Evolutionary conservation across 2,888 invertebrate genomes (phyloP).

Genomic region (Drosophila quinaria): DNA sequence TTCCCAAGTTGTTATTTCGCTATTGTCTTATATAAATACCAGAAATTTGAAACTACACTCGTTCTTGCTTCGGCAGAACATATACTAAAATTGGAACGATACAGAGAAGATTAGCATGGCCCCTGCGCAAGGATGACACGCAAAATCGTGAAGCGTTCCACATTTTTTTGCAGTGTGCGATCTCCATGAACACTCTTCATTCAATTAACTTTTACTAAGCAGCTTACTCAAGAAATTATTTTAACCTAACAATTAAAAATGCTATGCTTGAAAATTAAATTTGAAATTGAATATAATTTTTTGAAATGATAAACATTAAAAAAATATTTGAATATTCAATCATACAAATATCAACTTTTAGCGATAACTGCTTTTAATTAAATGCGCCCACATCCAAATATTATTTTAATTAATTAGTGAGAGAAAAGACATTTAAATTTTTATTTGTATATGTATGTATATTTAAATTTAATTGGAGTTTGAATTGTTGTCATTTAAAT

Average conservation of each 20-base stretch:
- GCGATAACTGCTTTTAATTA: background rate
- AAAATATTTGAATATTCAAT: no score
- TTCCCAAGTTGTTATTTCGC: constrained; percentile 58
- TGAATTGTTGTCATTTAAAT: constrained; percentile 65
- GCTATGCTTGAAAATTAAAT: no score
- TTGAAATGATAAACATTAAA: no score
- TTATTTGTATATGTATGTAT: constrained; percentile 70
- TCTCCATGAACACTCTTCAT: background rate
- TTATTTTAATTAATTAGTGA: background rate
- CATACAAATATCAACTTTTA: no score
- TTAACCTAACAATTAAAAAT: no score
- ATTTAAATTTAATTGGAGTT: constrained; percentile 78
- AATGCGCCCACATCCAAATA: background rate
- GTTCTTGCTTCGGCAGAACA: constrained; percentile 91
- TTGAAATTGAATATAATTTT: no score
- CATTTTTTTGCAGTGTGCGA: constrained; percentile 7
- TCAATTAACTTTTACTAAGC: no score
- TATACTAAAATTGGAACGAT: constrained; percentile 25
- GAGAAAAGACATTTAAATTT: constrained; percentile 5
- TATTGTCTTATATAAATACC: constrained; percentile 32
- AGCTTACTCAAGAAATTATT: no score
- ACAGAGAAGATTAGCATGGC: constrained; percentile 25
- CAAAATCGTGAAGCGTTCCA: constrained; percentile 25
- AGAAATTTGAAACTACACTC: rapidly evolving
- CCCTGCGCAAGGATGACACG: constrained; percentile 25